Base-by-base conservation (phyloP, 2,113 vertebrate species). In the Smithornis capensis region DNA sequence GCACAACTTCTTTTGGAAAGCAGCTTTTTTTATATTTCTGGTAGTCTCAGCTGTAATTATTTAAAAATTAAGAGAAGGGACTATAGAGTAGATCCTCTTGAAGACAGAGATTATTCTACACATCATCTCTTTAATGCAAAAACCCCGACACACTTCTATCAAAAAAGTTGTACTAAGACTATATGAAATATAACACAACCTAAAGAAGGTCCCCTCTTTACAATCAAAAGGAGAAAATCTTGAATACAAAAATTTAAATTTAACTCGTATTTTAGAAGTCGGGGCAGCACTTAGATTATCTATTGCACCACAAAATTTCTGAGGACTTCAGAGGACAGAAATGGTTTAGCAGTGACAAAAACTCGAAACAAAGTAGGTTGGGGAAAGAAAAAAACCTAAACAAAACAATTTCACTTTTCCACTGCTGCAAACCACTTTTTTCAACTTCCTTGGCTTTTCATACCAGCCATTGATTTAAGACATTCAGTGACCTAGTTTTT, bases 361-460 rank as follows among this genome's bases (percentile, higher is more conserved):
- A 42, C 10, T 52, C 82, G 31, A 56, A 91, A 44, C 44, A 64
- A 56, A 81, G 56, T 5, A 50, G 7, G 45, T 6, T 70, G 24
- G 24, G 7, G 38, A 33, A 68, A 52, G 68, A 33, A 50, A 24
- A 50, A 50, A 16, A 23, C 7, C 14, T 47, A 69, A 60, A 63
- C 27, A 63, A 42, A 63, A 42, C 25, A 42, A 64, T 18, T 52
- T 55, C 47, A n/a, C 31, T 75, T 79, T 62, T 89, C 63, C 53
- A 78, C 38, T 91, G 35, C 45, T 78, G 53, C 49, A 89, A 89
- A 71, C 35, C 37, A 56, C 18, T 14, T 80, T 80, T 92, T 92
- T 80, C 57, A 90, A 17, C 44, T 76, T 76, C 14, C 42, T 60
- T 49, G 19, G 16, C 47, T 78, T 22, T 15, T 79, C 16, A 78